A percentile compares a stretch with the other conserved stretches of the same genome.
Evolutionary conservation across 2,113 vertebrate genomes (phyloP).

Genomic region (Plotosus lineatus): DNA sequence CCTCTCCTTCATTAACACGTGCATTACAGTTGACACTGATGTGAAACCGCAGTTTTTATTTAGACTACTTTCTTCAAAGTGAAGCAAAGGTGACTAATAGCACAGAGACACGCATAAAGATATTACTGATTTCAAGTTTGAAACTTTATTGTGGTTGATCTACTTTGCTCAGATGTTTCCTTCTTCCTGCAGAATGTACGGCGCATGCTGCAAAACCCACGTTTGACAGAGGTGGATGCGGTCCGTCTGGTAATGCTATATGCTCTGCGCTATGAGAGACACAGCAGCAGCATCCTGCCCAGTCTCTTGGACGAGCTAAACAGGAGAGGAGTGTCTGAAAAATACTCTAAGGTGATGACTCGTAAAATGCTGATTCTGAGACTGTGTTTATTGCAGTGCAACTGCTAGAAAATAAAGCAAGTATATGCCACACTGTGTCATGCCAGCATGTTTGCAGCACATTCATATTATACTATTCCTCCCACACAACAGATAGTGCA

Average conservation of each 20-base stretch:
- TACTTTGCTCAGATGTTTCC: background rate
- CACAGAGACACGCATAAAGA: background rate
- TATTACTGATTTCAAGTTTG: background rate
- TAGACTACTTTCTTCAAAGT: background rate
- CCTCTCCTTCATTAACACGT: background rate
- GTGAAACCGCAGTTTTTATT: constrained; percentile 7
- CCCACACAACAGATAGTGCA: constrained; percentile 79
- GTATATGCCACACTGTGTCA: background rate
- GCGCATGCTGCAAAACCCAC: constrained; percentile 84
- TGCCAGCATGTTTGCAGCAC: background rate
- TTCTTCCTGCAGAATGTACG: constrained; percentile 78
- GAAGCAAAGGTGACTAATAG: constrained; percentile 3
- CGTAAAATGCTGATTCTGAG: constrained; percentile 37
- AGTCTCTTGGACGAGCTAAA: constrained; percentile 81
- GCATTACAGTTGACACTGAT: background rate
- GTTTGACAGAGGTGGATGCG: constrained; percentile 81
- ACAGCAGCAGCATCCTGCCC: constrained; percentile 82
- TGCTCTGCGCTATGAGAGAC: constrained; percentile 89
- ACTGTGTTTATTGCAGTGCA: constrained; percentile 5
- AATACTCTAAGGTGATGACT: constrained; percentile 79
- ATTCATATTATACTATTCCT: background rate
- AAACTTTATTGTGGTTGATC: background rate
- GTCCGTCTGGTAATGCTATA: constrained; percentile 90
- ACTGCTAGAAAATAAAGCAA: background rate
- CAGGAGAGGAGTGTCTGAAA: constrained; percentile 79